Percentiles rank a stretch among this genome's conserved stretches.
Evolutionary conservation across 2,797 vertebrate species (phyloP).

Genomic region (Muscicapa comitata): DNA sequence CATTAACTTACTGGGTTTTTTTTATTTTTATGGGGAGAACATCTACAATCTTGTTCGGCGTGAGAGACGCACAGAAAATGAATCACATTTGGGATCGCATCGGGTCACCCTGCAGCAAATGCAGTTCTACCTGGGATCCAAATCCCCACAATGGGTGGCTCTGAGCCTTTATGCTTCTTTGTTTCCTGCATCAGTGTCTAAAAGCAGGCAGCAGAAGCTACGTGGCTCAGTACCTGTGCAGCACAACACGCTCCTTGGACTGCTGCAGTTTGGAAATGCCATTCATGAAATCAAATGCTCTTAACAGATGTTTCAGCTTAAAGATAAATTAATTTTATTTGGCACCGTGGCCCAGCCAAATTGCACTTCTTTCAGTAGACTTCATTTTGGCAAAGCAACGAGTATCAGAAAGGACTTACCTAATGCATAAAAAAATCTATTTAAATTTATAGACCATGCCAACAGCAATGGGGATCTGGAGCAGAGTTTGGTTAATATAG

Average conservation of each 20-base stretch:
- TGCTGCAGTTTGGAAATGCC: not conserved
- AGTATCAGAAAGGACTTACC: not conserved
- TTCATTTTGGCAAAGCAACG: not conserved
- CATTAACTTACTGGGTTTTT: not conserved
- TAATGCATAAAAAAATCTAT: not conserved
- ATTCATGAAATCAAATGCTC: constrained; percentile 11
- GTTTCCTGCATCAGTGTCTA: not conserved
- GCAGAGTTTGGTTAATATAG: not conserved
- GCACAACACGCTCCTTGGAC: not conserved
- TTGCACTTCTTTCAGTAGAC: constrained; percentile 37
- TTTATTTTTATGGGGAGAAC: not conserved
- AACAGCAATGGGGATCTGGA: not conserved
- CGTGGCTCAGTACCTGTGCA: not conserved
- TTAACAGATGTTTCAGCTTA: constrained; percentile 32
- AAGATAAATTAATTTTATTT: constrained; percentile 43
- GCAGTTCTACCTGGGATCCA: not conserved
- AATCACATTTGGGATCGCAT: not conserved
- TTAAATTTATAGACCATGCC: not conserved
- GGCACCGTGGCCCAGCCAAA: constrained; percentile 16
- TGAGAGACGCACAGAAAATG: not conserved
- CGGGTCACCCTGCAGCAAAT: not conserved
- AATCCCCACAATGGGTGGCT: not conserved
- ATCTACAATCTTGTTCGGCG: rapidly evolving
- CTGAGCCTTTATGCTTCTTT: not conserved
- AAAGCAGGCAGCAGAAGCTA: not conserved